These are phyloP conservation scores for Eubasilissa splendida DNA, from an alignment of 2,888 invertebrate genomes.

Conservation along the genomic window DNA sequence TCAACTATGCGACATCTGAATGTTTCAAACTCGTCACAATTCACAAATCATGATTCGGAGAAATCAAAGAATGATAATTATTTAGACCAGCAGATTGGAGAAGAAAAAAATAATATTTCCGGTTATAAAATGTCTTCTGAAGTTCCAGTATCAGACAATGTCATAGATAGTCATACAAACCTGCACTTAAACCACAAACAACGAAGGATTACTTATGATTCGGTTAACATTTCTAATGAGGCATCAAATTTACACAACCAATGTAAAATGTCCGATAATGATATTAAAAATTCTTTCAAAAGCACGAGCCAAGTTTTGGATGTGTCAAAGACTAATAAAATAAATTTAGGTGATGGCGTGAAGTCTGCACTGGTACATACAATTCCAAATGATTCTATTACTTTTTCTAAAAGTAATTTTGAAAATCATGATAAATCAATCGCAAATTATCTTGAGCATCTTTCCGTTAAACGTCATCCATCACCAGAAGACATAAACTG, in stretches of 20 bases:
- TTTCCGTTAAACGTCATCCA: slow-evolving; percentile 25
- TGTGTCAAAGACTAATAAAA: neutral
- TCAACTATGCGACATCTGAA: slow-evolving; percentile 25
- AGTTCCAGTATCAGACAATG: neutral
- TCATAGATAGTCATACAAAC: neutral
- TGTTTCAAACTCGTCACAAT: slow-evolving; percentile 8
- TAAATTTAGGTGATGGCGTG: neutral
- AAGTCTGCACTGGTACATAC: neutral
- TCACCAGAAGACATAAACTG: slow-evolving; percentile 1
- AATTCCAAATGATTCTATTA: neutral
- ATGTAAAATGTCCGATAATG: neutral
- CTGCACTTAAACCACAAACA: slow-evolving; percentile 1
- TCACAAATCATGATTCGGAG: neutral
- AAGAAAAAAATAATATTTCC: neutral
- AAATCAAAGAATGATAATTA: neutral
- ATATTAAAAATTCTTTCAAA: slow-evolving; percentile 5
- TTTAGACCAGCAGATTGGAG: neutral
- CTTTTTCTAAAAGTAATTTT: slow-evolving; percentile 9
- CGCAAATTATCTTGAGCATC: slow-evolving; percentile 26
- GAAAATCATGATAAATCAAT: slow-evolving; percentile 4
- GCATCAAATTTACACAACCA: slow-evolving; percentile 10
- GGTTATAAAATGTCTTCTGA: neutral
- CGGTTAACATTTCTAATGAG: slow-evolving; percentile 2
- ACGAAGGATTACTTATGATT: neutral
- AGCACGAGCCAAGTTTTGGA: neutral